Percentiles rank a stretch among this genome's conserved stretches.
Evolutionary conservation across 1,140 invertebrate species (phyloP).

Genomic region (Samia ricini): DNA sequence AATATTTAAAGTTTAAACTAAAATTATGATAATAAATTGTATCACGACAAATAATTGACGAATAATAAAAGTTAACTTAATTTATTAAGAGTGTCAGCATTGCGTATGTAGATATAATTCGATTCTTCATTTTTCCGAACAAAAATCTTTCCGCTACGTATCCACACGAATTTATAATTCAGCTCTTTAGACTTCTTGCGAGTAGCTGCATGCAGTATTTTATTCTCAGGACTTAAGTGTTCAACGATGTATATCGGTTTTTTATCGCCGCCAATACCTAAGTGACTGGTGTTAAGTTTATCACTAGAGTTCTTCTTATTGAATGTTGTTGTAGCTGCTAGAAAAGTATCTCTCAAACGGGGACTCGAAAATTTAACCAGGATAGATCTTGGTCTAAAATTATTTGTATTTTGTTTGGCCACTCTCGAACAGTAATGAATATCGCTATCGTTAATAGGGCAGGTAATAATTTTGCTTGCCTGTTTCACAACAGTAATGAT

Average conservation of each 20-base stretch:
- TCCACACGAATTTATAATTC: not conserved
- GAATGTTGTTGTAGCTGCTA: constrained; percentile 7
- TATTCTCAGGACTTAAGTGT: not conserved
- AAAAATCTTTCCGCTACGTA: not conserved
- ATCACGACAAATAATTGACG: too few relatives aligned
- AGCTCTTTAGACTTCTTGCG: not conserved
- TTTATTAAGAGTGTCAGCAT: not conserved
- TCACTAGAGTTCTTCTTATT: not conserved
- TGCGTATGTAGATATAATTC: not conserved
- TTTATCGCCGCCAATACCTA: not conserved
- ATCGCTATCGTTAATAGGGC: not conserved
- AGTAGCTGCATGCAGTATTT: not conserved
- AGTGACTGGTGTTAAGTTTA: not conserved
- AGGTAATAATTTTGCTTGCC: not conserved
- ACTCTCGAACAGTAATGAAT: not conserved
- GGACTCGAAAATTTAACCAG: not conserved
- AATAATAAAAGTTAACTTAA: not conserved
- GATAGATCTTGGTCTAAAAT: not conserved
- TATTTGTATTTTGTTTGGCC: not conserved
- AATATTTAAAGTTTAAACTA: not conserved
- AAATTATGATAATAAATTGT: too few relatives aligned
- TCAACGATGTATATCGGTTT: not conserved
- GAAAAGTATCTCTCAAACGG: not conserved
- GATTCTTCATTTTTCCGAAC: not conserved
- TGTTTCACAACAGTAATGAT: not conserved